Evolutionary conservation across 23 tunicate genomes (phyloP), one percentile per base, ranked within the genome.

Genomic region (Phallusia fumigata): DNA sequence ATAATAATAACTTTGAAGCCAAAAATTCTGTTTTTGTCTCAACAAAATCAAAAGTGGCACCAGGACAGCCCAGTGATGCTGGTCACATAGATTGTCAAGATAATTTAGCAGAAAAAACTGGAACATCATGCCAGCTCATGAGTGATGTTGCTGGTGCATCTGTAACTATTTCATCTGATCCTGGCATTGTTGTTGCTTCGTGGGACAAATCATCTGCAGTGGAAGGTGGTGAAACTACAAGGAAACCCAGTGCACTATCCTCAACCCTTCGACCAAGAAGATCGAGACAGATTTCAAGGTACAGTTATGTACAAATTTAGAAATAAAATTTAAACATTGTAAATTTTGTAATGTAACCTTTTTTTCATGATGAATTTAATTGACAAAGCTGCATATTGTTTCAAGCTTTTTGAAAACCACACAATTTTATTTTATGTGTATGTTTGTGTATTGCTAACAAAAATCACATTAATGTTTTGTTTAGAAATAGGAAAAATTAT

Each of bases 251-350:
- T 1, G 18, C 40, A 33, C 36, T 35, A 16, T 52, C 82, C 19
- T 31, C 40, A 74, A 74, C 33, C 35, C 31, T 35, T n/a, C 51
- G 81, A 74, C 79, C 90, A n/a, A 64, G 90, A 52, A 81, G 90
- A 33, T 75, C 85, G 52, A 81, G 85, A 51, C 84, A 69, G 52
- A 78, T 77, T 28, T 75, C 90, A 19, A 87, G 81, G 64, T 47
- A 74, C 73, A 65, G 5, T 33, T 74, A 3, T 74, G 16, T 74
- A 21, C 19, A 12, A 31, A 15, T 72, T 28, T 28, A 12, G 33
- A 28, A 31, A 28, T 72, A 15, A 12, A 72, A 72, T 12, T 21
- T 19, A 72, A 28, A 28, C 58, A 51, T n/a, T n/a, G n/a, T n/a
- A n/a, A n/a, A n/a, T n/a, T n/a, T n/a, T n/a, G n/a, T n/a, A n/a